These are phyloP conservation scores for Eupeodes luniger DNA, from an alignment of 2,888 invertebrate species.

Conservation along the genomic window DNA sequence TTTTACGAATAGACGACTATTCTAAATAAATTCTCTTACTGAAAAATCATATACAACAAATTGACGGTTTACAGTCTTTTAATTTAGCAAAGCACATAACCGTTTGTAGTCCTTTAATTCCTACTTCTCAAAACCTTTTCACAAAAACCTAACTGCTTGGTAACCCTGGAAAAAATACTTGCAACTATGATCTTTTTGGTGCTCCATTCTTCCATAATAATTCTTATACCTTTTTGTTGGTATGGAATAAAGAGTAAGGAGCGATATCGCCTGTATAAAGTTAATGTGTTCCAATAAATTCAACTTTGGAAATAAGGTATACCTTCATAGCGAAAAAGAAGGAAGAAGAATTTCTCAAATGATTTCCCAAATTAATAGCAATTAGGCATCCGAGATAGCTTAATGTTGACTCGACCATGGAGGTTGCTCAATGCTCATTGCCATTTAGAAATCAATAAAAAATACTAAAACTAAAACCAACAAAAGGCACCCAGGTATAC, in stretches of 20 bases:
- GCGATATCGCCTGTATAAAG: background rate
- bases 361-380: slow-evolving; percentile 31
- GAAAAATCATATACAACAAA: too few species aligned
- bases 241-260: background rate
- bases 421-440: slow-evolving; percentile 3
- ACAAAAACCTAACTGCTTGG: background rate
- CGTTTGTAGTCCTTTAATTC: too few species aligned
- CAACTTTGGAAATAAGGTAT: background rate
- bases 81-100: too few species aligned
- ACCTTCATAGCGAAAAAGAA: background rate
- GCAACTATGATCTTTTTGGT: background rate
- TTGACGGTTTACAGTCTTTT: too few species aligned
- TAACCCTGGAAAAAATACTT: background rate
- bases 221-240: background rate
- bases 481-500: background rate
- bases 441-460: slow-evolving; percentile 36
- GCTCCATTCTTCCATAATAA: background rate
- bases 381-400: slow-evolving; percentile 16
- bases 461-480: background rate
- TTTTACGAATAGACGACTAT: too few species aligned
- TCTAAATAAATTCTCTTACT: too few species aligned
- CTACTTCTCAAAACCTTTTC: too few species aligned
- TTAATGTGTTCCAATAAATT: slow-evolving; percentile 41
- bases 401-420: slow-evolving; percentile 14
- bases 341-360: slow-evolving; percentile 10